Evolutionary conservation across 2,113 vertebrate genomes (phyloP).

Genomic region (Axis porcinus): DNA sequence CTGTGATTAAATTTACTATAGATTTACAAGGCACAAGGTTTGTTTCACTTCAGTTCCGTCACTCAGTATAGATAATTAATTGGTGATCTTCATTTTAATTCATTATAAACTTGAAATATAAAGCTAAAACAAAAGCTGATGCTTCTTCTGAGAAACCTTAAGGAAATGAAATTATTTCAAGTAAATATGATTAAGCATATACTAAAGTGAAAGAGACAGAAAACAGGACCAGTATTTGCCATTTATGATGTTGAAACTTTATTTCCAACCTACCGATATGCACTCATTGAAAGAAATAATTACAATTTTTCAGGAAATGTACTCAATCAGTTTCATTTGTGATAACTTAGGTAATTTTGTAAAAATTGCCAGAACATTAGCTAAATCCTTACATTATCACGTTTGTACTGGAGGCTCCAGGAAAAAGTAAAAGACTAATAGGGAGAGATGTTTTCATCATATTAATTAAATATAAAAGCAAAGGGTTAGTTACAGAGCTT

Average conservation of each 20-base stretch:
- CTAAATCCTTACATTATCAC: neutral
- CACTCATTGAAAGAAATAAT: constrained; percentile 50
- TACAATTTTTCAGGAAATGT: constrained; percentile 24
- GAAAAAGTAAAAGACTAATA: constrained; percentile 38
- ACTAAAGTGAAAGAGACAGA: neutral
- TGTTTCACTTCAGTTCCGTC: neutral
- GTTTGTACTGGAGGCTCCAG: neutral
- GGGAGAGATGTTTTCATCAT: constrained; percentile 33
- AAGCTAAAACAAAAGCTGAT: neutral
- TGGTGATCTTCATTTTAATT: neutral
- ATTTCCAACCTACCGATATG: constrained; percentile 13
- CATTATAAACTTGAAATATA: neutral
- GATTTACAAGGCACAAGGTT: neutral
- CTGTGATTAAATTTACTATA: neutral
- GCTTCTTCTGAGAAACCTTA: neutral
- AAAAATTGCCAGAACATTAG: constrained; percentile 25
- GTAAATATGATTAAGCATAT: constrained; percentile 22
- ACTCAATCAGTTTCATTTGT: constrained; percentile 21
- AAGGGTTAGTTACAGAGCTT: constrained; percentile 33
- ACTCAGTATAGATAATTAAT: neutral
- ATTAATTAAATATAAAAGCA: constrained; percentile 58
- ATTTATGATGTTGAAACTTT: constrained; percentile 20
- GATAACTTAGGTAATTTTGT: constrained; percentile 49
- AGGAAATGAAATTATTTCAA: neutral
- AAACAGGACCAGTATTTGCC: neutral